Evolutionary conservation across 2,888 invertebrate species (phyloP).

Genomic region (Xanthia icteritia): DNA sequence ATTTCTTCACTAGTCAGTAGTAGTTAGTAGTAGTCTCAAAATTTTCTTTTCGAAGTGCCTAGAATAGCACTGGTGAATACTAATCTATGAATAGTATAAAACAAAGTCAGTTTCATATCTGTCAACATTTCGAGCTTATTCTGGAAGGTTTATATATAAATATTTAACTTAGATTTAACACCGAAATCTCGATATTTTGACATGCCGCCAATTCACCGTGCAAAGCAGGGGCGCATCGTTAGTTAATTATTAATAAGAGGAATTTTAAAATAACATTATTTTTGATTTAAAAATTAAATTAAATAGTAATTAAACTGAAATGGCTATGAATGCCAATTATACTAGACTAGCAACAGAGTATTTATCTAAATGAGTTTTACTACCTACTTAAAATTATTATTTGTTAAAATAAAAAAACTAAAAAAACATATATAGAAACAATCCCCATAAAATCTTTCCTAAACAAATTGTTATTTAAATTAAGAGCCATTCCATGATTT

Average conservation of each 20-base stretch:
- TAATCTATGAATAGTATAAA: not conserved
- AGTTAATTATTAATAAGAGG: not conserved
- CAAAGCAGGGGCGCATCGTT: not conserved
- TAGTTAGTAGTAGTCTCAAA: no score
- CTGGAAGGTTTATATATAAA: not conserved
- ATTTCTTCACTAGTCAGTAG: no score
- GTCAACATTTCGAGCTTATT: not conserved
- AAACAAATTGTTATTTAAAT: not conserved
- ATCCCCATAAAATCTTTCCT: not conserved
- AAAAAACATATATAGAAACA: not conserved
- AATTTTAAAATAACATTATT: not conserved
- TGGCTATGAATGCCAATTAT: not conserved
- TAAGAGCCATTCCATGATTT: not conserved
- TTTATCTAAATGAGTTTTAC: constrained; percentile 3
- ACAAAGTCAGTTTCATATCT: not conserved
- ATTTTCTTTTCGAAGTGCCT: not conserved
- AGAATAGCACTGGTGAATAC: not conserved
- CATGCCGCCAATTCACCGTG: not conserved
- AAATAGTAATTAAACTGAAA: constrained; percentile 10
- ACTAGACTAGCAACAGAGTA: constrained; percentile 34
- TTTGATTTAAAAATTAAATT: not conserved
- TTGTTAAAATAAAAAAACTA: not conserved
- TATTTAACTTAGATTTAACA: not conserved
- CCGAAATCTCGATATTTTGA: not conserved
- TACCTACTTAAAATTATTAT: constrained; percentile 10